phyloP scores from a whole-genome alignment of 2,113 vertebrate species.

The Procavia capensis region DNA sequence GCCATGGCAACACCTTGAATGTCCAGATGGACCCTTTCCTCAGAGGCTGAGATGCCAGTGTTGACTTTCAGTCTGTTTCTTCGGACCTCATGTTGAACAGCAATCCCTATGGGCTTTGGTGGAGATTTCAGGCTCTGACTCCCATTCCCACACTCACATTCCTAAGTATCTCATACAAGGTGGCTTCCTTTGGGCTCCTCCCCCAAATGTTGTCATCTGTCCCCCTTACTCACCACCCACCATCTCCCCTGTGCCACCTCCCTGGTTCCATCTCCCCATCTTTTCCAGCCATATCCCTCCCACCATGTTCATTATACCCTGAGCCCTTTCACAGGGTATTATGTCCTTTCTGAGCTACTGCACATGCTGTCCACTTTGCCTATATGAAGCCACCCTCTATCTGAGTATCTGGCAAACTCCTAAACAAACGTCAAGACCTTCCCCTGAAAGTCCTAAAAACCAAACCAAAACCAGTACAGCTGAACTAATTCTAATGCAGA shows the following conservation, averaged over 20 bases:
- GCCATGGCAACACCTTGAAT: background rate
- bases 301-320: background rate
- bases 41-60: background rate
- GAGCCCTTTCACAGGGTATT: background rate
- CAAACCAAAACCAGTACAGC: too few species aligned
- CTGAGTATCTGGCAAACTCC: background rate
- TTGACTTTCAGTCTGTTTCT: background rate
- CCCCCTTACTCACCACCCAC: accelerated
- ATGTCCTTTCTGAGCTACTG: background rate
- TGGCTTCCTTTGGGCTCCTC: background rate
- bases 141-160: background rate
- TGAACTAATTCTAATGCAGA: too few species aligned
- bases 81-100: background rate
- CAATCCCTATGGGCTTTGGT: background rate
- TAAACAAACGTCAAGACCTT: background rate
- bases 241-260: background rate
- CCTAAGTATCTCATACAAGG: background rate
- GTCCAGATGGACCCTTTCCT: background rate
- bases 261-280: too few species aligned
- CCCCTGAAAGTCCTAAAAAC: background rate
- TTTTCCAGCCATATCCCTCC: background rate
- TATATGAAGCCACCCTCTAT: background rate
- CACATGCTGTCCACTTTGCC: too few species aligned
- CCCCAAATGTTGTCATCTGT: background rate
- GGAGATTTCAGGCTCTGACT: background rate